Conservation (phyloP, 2,888 invertebrate species). For the Clusia tigrina region DNA sequence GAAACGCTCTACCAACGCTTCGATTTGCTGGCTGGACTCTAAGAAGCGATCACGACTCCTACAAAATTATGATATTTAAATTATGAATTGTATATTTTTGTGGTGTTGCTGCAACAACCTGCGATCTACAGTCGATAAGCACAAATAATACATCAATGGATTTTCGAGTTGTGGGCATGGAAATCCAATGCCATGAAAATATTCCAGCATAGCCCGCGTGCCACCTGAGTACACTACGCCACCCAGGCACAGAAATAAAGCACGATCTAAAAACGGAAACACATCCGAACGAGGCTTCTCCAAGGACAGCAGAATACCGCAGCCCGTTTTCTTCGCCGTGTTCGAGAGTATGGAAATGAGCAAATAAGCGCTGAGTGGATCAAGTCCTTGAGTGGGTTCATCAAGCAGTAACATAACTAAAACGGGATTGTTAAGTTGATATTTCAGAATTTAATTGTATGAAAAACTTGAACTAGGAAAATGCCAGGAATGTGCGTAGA, state of each 20-base stretch:
- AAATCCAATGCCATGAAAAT: constrained; percentile 94
- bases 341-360: constrained; percentile 93
- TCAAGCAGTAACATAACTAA: constrained; percentile 86
- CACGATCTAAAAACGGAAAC: constrained; percentile 91
- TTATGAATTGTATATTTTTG: neutral
- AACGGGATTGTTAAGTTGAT: constrained; percentile 41
- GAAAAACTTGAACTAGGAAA: neutral
- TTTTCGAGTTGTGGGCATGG: constrained; percentile 97
- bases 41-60: constrained; percentile 87
- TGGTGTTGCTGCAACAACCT: constrained; percentile 44
- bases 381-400: constrained; percentile 93
- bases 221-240: constrained; percentile 92
- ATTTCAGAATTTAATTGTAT: neutral
- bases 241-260: constrained; percentile 88
- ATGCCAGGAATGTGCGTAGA: neutral
- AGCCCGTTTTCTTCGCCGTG: constrained; percentile 86
- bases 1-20: constrained; percentile 89
- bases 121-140: constrained; percentile 71
- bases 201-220: constrained; percentile 90
- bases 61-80: constrained; percentile 40
- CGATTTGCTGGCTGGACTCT: constrained; percentile 93
- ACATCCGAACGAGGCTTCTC: constrained; percentile 94
- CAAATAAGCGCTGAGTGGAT: constrained; percentile 93
- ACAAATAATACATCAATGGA: constrained; percentile 94
- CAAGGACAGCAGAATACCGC: constrained; percentile 90